Conservation (phyloP, 2,113 vertebrate genomes). For the Nerophis lumbriciformis region DNA sequence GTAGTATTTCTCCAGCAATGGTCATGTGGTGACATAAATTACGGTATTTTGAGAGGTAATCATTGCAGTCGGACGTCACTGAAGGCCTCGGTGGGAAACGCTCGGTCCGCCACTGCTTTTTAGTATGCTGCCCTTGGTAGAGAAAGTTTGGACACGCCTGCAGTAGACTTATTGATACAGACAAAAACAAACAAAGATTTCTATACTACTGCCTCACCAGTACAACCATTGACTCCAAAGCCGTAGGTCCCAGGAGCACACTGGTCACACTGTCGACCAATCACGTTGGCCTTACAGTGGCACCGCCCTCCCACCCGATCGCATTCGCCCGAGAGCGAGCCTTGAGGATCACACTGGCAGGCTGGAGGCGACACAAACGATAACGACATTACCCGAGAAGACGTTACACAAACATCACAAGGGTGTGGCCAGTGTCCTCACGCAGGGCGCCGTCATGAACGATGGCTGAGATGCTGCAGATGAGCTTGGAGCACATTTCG, state of each 20-base stretch:
- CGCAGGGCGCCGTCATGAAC: slow-evolving; percentile 75
- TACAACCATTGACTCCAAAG: slow-evolving; percentile 79
- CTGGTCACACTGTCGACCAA: slow-evolving; percentile 74
- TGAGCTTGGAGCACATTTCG: slow-evolving; percentile 73
- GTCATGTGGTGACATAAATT: too few relatives aligned
- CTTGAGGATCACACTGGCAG: slow-evolving; percentile 81
- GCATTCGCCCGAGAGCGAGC: slow-evolving; percentile 79
- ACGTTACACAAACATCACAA: neutral
- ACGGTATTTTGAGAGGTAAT: too few relatives aligned
- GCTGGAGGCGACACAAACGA: slow-evolving; percentile 52
- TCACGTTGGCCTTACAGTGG: slow-evolving; percentile 75
- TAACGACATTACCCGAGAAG: neutral
- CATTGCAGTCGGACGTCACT: too few relatives aligned
- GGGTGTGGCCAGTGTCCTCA: slow-evolving; percentile 52
- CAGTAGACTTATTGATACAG: too few relatives aligned
- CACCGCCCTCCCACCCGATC: slow-evolving; percentile 80
- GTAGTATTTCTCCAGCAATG: too few relatives aligned
- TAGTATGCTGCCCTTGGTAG: too few relatives aligned
- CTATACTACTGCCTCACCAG: slow-evolving; percentile 59
- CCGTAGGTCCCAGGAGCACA: slow-evolving; percentile 76
- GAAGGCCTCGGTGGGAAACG: too few relatives aligned
- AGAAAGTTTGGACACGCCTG: too few relatives aligned
- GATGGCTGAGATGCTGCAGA: slow-evolving; percentile 81
- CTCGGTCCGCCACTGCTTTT: too few relatives aligned
- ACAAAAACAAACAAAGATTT: too few relatives aligned